A percentile compares a stretch with the other conserved stretches of the same genome.
Conservation (phyloP, 2,113 vertebrate genomes). For the Hypocryptadius cinnamomeus region DNA sequence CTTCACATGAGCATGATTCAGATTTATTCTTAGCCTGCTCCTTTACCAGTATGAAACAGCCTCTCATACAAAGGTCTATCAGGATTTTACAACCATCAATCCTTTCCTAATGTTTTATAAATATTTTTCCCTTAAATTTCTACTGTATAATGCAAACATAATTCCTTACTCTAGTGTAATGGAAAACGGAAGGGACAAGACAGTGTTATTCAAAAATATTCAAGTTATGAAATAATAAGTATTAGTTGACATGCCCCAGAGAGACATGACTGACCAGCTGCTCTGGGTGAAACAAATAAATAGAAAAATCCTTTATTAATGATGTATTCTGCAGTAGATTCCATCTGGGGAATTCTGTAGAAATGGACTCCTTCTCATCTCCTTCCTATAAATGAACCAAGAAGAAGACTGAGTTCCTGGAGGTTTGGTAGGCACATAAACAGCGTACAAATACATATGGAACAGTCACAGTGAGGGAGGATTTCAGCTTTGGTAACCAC, state of each 20-base stretch:
- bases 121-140: neutral
- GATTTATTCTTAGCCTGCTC: neutral
- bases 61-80: neutral
- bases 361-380: neutral
- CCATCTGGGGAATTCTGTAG: neutral
- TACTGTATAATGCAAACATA: neutral
- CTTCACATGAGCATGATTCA: neutral
- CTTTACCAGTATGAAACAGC: neutral
- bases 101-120: neutral
- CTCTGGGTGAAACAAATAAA: slow-evolving; percentile 45
- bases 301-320: slow-evolving; percentile 35
- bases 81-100: neutral
- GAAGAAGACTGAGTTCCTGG: neutral
- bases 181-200: slow-evolving; percentile 17
- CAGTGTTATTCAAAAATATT: slow-evolving; percentile 25
- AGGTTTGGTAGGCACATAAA: neutral
- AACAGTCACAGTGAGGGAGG: neutral
- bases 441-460: neutral
- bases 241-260: slow-evolving; percentile 27
- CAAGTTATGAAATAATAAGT: slow-evolving; percentile 41
- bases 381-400: neutral
- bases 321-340: neutral
- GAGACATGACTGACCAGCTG: slow-evolving; percentile 28
- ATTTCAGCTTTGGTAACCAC: slow-evolving; percentile 2
- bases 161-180: neutral